These are phyloP conservation scores for Capromys pilorides DNA, from an alignment of 2,797 vertebrate species.

Conservation along the genomic window DNA sequence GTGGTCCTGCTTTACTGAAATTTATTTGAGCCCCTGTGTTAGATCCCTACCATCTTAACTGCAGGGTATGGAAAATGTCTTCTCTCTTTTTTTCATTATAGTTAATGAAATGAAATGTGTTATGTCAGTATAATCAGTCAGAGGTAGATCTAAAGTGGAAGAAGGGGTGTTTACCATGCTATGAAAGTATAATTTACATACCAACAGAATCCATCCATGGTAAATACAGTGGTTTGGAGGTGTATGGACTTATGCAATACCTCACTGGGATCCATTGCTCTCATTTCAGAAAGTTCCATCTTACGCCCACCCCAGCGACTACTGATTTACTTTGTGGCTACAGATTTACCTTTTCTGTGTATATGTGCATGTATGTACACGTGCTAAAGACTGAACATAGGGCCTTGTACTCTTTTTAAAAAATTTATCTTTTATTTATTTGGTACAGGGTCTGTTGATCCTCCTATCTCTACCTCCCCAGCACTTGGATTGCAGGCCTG, in stretches of 20 bases:
- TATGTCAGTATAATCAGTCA: conserved; percentile 1
- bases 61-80: not conserved
- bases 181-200: not conserved
- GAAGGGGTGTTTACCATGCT: conserved; percentile 38
- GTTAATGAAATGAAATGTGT: not conserved
- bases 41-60: not conserved
- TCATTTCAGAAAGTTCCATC: not conserved
- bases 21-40: not conserved
- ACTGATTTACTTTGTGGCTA: not conserved
- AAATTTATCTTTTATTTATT: no score
- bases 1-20: not conserved
- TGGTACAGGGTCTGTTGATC: no score
- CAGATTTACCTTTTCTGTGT: not conserved
- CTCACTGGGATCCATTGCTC: not conserved
- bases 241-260: not conserved
- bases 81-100: not conserved
- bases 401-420: not conserved
- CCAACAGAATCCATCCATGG: not conserved
- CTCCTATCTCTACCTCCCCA: no score
- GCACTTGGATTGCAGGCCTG: no score
- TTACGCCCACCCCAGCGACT: not conserved
- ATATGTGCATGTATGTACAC: not conserved
- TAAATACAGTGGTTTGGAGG: not conserved
- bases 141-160: not conserved
- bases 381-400: not conserved